A percentile compares a stretch with the other conserved stretches of the same genome.
phyloP scores from a whole-genome alignment of 37 sponge, comb jelly and placozoan genomes.

The Amphimedon queenslandica region DNA sequence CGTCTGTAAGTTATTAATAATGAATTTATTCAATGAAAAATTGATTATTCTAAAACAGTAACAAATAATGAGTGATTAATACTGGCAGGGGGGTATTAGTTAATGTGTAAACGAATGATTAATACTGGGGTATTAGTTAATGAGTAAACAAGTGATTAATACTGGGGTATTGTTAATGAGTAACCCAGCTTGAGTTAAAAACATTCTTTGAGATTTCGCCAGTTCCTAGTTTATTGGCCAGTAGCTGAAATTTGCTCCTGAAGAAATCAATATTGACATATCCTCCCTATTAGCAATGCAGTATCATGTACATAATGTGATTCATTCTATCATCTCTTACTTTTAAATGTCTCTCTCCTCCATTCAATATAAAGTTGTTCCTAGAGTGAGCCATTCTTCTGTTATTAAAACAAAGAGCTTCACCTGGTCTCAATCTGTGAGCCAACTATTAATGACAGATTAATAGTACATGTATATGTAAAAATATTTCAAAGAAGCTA shows the following conservation, averaged over 20 bases:
- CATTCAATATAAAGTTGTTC: conserved; percentile 32
- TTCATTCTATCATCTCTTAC: background rate
- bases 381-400: conserved; percentile 54
- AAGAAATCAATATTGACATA: conserved; percentile 74
- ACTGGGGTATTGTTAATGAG: too few relatives aligned
- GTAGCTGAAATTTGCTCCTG: conserved; percentile 42
- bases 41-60: too few relatives aligned
- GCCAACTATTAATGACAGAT: too few relatives aligned
- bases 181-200: conserved; percentile 30
- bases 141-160: too few relatives aligned
- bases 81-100: too few relatives aligned
- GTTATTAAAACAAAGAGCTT: conserved; percentile 55
- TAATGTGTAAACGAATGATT: too few relatives aligned
- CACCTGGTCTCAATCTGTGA: conserved; percentile 51
- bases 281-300: conserved; percentile 15
- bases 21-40: too few relatives aligned
- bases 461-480: too few relatives aligned
- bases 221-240: conserved; percentile 15
- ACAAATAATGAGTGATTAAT: too few relatives aligned
- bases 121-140: too few relatives aligned
- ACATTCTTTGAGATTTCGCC: conserved; percentile 18
- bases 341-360: conserved; percentile 21
- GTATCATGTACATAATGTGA: background rate
- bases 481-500: too few relatives aligned
- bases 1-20: too few relatives aligned